phyloP scores from a whole-genome alignment of 1,140 invertebrate genomes.

The Daktulosphaira vitifoliae region DNA sequence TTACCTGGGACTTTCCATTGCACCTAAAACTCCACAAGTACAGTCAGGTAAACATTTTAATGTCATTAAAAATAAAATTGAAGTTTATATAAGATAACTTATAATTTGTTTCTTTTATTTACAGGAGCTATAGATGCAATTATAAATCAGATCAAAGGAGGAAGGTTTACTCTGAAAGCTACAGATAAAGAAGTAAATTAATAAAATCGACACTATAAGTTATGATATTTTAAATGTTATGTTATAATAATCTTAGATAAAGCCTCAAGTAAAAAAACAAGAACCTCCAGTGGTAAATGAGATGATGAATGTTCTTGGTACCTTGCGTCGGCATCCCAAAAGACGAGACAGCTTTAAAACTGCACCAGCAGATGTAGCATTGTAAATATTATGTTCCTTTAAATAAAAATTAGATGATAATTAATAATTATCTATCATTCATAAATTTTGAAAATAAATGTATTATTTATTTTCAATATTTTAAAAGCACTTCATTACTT shows the following conservation, averaged over 20 bases:
- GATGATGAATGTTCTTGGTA: conserved; percentile 61
- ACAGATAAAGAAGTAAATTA: conserved; percentile 47
- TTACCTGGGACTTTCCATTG: conserved; percentile 48
- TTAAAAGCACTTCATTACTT: too few species aligned
- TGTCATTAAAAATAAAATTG: conserved; percentile 7
- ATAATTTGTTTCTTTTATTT: conserved; percentile 33
- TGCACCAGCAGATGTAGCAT: conserved; percentile 6
- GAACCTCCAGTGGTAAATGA: conserved; percentile 57
- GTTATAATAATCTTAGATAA: conserved; percentile 42
- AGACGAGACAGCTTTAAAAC: conserved; percentile 20
- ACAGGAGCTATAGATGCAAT: conserved; percentile 59
- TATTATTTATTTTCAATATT: too few species aligned
- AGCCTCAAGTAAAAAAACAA: conserved; percentile 47
- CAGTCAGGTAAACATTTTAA: conserved; percentile 38
- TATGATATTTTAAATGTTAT: not conserved
- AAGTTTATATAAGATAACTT: not conserved
- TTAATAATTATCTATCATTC: too few species aligned
- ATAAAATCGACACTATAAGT: too few species aligned
- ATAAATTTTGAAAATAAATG: too few species aligned
- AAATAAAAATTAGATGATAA: too few species aligned
- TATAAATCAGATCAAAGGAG: conserved; percentile 65
- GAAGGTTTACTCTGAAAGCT: conserved; percentile 60
- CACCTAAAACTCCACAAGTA: conserved; percentile 41
- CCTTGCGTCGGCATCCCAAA: conserved; percentile 50
- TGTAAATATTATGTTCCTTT: not conserved